Evolutionary conservation across 2,888 invertebrate species (phyloP).

Genomic region (Epinotia ramella): DNA sequence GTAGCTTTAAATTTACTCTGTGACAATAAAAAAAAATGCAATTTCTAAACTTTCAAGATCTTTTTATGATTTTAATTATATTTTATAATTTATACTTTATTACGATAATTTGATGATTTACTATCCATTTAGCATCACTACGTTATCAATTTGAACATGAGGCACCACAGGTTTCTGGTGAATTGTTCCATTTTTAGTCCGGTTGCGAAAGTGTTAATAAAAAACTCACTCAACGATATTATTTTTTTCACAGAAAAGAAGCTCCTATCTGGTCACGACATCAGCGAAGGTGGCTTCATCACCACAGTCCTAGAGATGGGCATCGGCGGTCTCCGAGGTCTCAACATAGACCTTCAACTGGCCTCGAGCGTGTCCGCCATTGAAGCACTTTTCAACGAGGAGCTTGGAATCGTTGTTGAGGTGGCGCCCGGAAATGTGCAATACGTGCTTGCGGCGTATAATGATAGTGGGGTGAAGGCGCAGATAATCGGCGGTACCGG

Average conservation of each 20-base stretch:
- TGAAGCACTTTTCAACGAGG: constrained; percentile 92
- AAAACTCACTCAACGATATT: too few species aligned
- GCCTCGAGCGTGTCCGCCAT: constrained; percentile 81
- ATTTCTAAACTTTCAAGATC: too few species aligned
- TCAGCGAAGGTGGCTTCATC: constrained; percentile 98
- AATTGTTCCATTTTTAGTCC: too few species aligned
- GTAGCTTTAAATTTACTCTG: too few species aligned
- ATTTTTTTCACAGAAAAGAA: constrained; percentile 82
- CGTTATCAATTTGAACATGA: too few species aligned
- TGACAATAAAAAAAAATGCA: too few species aligned
- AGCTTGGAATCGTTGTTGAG: constrained; percentile 94
- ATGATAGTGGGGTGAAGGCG: constrained; percentile 86
- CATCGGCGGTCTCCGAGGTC: constrained; percentile 95
- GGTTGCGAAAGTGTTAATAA: too few species aligned
- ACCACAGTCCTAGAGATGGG: constrained; percentile 97
- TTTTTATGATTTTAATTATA: too few species aligned
- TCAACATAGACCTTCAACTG: constrained; percentile 86
- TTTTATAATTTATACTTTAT: too few species aligned
- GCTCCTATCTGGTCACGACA: constrained; percentile 95
- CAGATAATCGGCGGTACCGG: constrained; percentile 88
- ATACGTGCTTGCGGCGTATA: constrained; percentile 87
- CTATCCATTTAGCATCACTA: too few species aligned
- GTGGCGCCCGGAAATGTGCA: constrained; percentile 83
- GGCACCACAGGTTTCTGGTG: too few species aligned
- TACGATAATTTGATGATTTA: too few species aligned